Base-by-base conservation (phyloP, 2,113 vertebrate genomes). In the Paralichthys olivaceus region DNA sequence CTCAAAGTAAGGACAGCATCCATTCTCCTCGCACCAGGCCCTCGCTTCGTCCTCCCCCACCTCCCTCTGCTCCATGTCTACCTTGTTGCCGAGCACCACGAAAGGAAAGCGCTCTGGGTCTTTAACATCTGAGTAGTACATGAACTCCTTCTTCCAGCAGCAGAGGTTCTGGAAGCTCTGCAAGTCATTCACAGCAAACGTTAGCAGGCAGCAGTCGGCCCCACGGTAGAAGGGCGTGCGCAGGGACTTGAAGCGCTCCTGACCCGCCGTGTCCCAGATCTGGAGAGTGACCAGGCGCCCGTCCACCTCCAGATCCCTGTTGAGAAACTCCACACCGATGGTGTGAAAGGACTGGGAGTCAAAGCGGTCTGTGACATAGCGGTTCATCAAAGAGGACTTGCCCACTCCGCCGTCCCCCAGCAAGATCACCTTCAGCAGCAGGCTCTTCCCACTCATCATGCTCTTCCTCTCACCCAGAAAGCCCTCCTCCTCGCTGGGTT, bases 271-370 rank as follows among this genome's bases (percentile, higher is more conserved):
- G 93, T 99, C 98, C 98, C 98, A 99, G 34, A 99, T 98, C 94
- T 99, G 97, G 28, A 99, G 96, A 15, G 97, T 99, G 74, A 99
- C 97, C 67, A 97, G 93, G 29, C 96, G 96, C 51, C 96, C 97
- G 6, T 99, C 97, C 84, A 99, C 97, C 87, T 98, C 96, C 88
- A 99, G 90, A 93, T 99, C 97, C 17, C 96, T 94, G 93, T 98
- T 99, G 51, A 99, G 92, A 93, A 99, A 99, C 92, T 99, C 98
- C 69, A 99, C 98, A 1, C 98, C 97, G 0, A 99, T 99, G 0
- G 98, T 99, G 92, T 99, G 98, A 90, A 99, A 99, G 7, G 97
- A 97, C 91, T 98, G 97, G 0, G 96, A 97, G 93, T 99, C 98
- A 40, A 99, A 99, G 73, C 96, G 97, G 93, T 99, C 96, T 6